Base-by-base conservation (phyloP, 53 echinoderm and acorn worm genomes). In the Paelopatides confundens region DNA sequence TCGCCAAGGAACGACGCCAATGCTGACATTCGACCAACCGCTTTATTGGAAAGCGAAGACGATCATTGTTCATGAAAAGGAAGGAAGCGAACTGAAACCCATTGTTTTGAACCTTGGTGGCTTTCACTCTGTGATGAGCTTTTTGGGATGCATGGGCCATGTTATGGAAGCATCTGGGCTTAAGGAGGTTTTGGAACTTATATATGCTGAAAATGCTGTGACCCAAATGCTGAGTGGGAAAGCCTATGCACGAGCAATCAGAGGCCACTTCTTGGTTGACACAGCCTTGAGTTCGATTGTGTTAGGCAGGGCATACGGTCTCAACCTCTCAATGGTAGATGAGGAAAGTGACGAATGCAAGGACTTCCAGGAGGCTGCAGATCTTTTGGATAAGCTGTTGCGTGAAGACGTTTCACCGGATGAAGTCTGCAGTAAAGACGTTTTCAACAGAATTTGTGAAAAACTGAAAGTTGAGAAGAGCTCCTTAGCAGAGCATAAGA, bases 21-120 rank as follows among this genome's bases (percentile, higher is more conserved):
- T 6, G 53, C 88, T 92, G n/a, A 92, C 92, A 36, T 92, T 92
- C 85, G 88, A 92, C 40, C 92, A 92, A 40, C 92, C 88, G 54
- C 62, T 93, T 5, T 90, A 81, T 78, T 93, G 90, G 90, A 93
- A 90, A 48, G 90, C 90, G 0, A 36, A 37, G 35, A 71, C 12
- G 14, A 87, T 87, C 36, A 64, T 90, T 24, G 84, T 29, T 26
- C 33, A 28, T 83, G 63, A 63, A 24, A 33, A 69, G 13, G 15
- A 13, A 24, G 69, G 74, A 33, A 87, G 88, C 62, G 35, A 76
- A 21, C 9, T 86, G 9, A 69, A 70, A 28, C 24, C 46, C 12
- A 86, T 70, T 51, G 86, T 71, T 12, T 58, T 71, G 40, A 38
- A 48, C 14, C 21, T 86, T 32, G 86, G 86, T 4, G 70, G 86